Percentiles rank a stretch among this genome's conserved stretches.
phyloP scores from a whole-genome alignment of 2,888 invertebrate genomes.

The Emesis russula region DNA sequence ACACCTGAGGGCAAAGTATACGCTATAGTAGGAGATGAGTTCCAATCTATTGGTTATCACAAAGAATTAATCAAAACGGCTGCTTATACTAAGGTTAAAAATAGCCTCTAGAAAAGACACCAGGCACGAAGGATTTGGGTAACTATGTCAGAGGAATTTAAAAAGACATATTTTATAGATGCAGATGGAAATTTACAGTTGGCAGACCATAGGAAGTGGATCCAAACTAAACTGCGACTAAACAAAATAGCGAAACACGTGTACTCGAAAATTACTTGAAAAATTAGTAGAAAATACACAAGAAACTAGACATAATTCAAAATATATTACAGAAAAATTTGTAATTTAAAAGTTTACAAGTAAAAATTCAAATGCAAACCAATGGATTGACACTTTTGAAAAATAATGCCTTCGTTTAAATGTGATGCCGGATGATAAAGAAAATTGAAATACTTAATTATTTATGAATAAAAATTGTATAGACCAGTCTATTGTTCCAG shows the following conservation, averaged over 20 bases:
- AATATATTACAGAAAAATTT: conserved; percentile 85
- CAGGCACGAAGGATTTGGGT: conserved; percentile 74
- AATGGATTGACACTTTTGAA: conserved; percentile 88
- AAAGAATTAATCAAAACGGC: conserved; percentile 46
- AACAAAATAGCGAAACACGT: conserved; percentile 13
- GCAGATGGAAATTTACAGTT: conserved; percentile 73
- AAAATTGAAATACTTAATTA: conserved; percentile 86
- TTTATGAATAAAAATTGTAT: conserved; percentile 82
- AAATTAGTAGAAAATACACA: conserved; percentile 70
- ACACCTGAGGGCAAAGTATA: conserved; percentile 39
- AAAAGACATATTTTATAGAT: conserved; percentile 62
- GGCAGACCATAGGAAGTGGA: too few species aligned
- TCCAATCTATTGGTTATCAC: conserved; percentile 55
- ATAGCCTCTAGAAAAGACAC: conserved; percentile 68
- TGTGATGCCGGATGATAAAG: conserved; percentile 72
- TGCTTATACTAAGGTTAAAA: conserved; percentile 64
- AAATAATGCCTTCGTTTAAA: conserved; percentile 85
- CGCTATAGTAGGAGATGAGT: conserved; percentile 65
- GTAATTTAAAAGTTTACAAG: conserved; percentile 86
- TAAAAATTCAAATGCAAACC: conserved; percentile 78
- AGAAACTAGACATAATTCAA: conserved; percentile 71
- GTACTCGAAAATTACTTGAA: conserved; percentile 67
- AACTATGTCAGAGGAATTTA: conserved; percentile 53
- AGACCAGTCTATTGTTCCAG: too few species aligned
- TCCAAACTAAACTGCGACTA: conserved; percentile 27